Conservation (phyloP, 2,888 invertebrate species). For the Alloscopus bannaensis region DNA sequence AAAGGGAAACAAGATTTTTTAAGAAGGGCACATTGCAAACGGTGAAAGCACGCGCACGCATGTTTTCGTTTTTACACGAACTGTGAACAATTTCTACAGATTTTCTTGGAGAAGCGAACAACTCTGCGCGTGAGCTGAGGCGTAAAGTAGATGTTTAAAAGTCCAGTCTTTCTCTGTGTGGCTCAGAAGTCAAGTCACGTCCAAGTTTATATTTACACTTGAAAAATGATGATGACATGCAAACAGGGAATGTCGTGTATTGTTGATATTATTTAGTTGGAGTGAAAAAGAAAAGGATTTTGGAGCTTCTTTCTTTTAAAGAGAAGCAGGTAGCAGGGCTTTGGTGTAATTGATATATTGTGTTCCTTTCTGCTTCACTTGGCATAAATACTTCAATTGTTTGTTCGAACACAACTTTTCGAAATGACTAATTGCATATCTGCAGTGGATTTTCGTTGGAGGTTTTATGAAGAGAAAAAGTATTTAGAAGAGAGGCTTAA, state of each 20-base stretch:
- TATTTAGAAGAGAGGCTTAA: constrained; percentile 4
- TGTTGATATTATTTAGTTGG: no score
- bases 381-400: not conserved
- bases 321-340: not conserved
- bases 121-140: constrained; percentile 35
- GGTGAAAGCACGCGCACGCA: no score
- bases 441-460: not conserved
- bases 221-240: no score
- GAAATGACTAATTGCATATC: constrained; percentile 1
- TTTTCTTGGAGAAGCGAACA: no score
- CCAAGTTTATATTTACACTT: not conserved
- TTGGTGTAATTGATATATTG: constrained; percentile 32
- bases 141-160: constrained; percentile 13
- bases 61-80: no score
- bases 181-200: constrained; percentile 22
- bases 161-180: not conserved
- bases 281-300: no score
- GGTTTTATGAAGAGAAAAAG: no score
- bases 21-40: no score
- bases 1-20: no score
- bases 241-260: no score
- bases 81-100: no score
- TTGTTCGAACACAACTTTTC: not conserved
- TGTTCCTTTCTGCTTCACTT: constrained; percentile 1
- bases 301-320: not conserved